phyloP scores from a whole-genome alignment of 2,888 invertebrate genomes.

The Clostera curtula region DNA sequence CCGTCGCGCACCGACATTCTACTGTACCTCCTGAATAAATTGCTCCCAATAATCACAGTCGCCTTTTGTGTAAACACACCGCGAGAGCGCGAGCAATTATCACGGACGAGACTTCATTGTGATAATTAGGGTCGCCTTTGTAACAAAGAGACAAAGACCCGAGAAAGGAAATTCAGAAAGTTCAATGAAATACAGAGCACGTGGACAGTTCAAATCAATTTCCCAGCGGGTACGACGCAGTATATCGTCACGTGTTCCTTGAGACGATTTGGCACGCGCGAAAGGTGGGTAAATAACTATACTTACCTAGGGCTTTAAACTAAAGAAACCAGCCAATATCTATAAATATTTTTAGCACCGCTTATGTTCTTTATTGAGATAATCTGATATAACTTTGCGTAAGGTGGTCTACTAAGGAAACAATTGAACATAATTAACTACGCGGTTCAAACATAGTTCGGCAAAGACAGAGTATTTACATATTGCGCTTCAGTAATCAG shows the following conservation, averaged over 20 bases:
- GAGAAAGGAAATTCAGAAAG: slow-evolving; percentile 29
- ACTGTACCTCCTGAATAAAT: slow-evolving; percentile 12
- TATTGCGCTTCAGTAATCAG: no score
- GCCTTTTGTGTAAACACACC: slow-evolving; percentile 16
- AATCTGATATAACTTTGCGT: slow-evolving; percentile 15
- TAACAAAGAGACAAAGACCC: slow-evolving; percentile 34
- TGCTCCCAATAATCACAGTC: slow-evolving; percentile 6
- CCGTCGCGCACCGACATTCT: no score
- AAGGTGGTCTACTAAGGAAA: no score
- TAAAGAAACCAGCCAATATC: slow-evolving; percentile 17
- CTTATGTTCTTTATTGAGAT: slow-evolving; percentile 18
- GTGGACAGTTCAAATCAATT: slow-evolving; percentile 24
- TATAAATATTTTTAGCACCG: slow-evolving; percentile 17
- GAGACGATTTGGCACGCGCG: slow-evolving; percentile 28
- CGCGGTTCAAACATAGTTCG: no score
- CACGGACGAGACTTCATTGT: slow-evolving; percentile 15
- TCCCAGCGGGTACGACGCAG: slow-evolving; percentile 18
- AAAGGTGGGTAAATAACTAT: slow-evolving; percentile 20
- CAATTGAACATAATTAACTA: no score
- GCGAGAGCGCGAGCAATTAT: slow-evolving; percentile 20
- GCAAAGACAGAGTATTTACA: no score
- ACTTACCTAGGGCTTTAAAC: slow-evolving; percentile 22
- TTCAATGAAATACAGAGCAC: slow-evolving; percentile 40
- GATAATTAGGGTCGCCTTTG: slow-evolving; percentile 14
- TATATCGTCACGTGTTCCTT: slow-evolving; percentile 27